phyloP scores from a whole-genome alignment of 2,888 invertebrate genomes.

The Coleophora deauratella region DNA sequence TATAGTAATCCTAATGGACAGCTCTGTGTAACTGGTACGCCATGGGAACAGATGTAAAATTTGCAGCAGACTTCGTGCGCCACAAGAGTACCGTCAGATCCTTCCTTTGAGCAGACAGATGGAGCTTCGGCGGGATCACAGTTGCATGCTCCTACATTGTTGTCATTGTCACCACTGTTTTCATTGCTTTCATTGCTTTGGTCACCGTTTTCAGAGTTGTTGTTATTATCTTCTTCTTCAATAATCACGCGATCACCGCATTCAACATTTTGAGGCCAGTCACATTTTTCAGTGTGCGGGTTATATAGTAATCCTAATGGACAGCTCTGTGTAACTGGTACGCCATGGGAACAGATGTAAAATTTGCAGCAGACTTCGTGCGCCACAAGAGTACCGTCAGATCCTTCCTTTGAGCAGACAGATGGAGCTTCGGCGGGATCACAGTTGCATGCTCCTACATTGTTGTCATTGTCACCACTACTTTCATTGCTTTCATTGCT shows the following conservation, averaged over 20 bases:
- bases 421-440: conserved; percentile 19
- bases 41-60: conserved; percentile 29
- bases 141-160: conserved; percentile 18
- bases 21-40: conserved; percentile 20
- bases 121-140: conserved; percentile 29
- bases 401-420: conserved; percentile 24
- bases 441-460: background rate
- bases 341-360: conserved; percentile 24
- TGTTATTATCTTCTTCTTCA: background rate
- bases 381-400: conserved; percentile 26
- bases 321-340: conserved; percentile 21
- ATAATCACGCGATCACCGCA: conserved; percentile 9
- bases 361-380: conserved; percentile 27
- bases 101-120: conserved; percentile 25
- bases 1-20: conserved; percentile 28
- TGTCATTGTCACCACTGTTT: no score
- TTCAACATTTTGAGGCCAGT: conserved; percentile 26
- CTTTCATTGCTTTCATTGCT: background rate
- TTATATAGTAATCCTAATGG: conserved; percentile 24
- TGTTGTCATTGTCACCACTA: background rate
- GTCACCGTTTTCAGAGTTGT: conserved; percentile 12
- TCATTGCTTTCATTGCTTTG: conserved; percentile 3
- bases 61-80: conserved; percentile 34
- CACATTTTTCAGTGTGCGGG: conserved; percentile 23
- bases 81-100: conserved; percentile 26